phyloP scores from a whole-genome alignment of 2,888 invertebrate genomes.

The Amorpha juglandis region DNA sequence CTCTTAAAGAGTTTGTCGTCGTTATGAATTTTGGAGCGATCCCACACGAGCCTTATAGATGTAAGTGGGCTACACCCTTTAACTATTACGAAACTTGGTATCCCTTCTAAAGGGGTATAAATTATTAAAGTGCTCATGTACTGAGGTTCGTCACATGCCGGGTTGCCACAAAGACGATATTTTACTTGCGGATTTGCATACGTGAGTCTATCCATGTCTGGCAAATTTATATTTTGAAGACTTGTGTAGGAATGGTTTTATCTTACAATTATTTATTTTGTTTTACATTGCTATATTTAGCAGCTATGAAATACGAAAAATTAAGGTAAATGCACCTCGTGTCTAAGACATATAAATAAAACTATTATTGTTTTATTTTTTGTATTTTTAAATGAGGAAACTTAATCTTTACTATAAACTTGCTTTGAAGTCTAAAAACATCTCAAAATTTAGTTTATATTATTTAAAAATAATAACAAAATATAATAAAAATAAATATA shows the following conservation, averaged over 20 bases:
- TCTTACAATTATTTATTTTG: background rate
- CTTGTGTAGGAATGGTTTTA: background rate
- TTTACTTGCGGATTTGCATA: background rate
- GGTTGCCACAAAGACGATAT: conserved; percentile 7
- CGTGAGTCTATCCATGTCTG: background rate
- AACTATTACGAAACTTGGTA: conserved; percentile 39
- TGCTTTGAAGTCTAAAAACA: too few relatives aligned
- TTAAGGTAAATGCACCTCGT: too few relatives aligned
- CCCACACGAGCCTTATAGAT: conserved; percentile 19
- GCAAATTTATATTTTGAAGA: background rate
- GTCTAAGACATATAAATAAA: too few relatives aligned
- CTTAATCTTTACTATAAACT: too few relatives aligned
- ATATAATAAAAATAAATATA: too few relatives aligned
- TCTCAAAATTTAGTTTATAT: too few relatives aligned
- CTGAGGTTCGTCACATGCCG: conserved; percentile 22
- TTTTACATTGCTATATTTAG: background rate
- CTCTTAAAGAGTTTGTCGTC: conserved; percentile 32
- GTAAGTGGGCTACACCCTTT: conserved; percentile 30
- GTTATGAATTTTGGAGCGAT: conserved; percentile 35
- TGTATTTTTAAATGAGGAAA: too few relatives aligned
- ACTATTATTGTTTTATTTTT: too few relatives aligned
- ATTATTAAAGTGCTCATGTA: conserved; percentile 39
- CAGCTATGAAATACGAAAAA: too few relatives aligned
- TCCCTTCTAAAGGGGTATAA: conserved; percentile 38
- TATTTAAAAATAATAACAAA: too few relatives aligned